phyloP scores from a whole-genome alignment of 1,140 invertebrate species.

The Drosophila lacertosa region DNA sequence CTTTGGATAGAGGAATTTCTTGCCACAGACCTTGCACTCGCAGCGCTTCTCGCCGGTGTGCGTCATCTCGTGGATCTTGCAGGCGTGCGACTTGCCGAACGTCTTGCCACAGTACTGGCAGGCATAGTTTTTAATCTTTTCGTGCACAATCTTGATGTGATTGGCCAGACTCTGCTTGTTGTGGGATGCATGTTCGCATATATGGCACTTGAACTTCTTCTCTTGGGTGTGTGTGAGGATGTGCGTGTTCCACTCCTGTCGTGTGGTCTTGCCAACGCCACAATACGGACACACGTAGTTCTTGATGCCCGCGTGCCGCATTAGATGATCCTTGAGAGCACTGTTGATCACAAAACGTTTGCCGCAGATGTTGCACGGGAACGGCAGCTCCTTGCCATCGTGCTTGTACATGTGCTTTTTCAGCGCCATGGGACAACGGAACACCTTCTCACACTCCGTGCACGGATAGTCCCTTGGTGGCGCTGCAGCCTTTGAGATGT shows the following conservation, averaged over 20 bases:
- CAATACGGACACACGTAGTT: slow-evolving; percentile 82
- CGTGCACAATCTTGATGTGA: slow-evolving; percentile 80
- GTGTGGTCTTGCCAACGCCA: slow-evolving; percentile 77
- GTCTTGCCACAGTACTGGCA: slow-evolving; percentile 81
- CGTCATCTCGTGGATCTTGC: slow-evolving; percentile 82
- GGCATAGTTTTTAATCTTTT: slow-evolving; percentile 80
- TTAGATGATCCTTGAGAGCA: slow-evolving; percentile 76
- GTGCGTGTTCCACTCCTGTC: slow-evolving; percentile 81
- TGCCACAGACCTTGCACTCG: slow-evolving; percentile 80
- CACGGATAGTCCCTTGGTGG: slow-evolving; percentile 76
- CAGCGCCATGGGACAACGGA: slow-evolving; percentile 78
- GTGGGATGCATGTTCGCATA: slow-evolving; percentile 78
- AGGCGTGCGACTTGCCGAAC: slow-evolving; percentile 82
- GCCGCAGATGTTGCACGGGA: slow-evolving; percentile 86
- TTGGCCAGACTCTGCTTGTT: slow-evolving; percentile 77
- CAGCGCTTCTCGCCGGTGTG: slow-evolving; percentile 85
- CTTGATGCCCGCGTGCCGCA: slow-evolving; percentile 80
- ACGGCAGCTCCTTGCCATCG: slow-evolving; percentile 85
- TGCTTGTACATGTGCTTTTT: slow-evolving; percentile 86
- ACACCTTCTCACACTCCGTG: slow-evolving; percentile 76
- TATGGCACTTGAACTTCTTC: slow-evolving; percentile 80
- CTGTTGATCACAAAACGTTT: slow-evolving; percentile 81
- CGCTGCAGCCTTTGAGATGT: slow-evolving; percentile 69
- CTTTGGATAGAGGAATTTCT: slow-evolving; percentile 81
- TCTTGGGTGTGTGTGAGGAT: slow-evolving; percentile 79